Base-by-base conservation (phyloP, 2,888 invertebrate species). In the Caenorhabditis sp. region DNA sequence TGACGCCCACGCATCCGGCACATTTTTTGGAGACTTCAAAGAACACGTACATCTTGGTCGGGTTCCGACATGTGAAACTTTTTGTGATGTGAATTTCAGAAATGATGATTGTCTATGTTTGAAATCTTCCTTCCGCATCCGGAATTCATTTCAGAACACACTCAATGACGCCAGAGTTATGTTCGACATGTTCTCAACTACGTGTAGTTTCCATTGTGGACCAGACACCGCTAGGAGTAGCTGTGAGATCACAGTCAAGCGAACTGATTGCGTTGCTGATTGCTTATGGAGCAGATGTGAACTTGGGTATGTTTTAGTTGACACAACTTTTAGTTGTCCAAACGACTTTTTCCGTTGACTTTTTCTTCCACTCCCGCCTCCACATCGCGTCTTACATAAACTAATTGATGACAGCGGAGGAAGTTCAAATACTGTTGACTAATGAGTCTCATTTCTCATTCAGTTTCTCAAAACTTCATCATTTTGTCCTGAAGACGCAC, bases 171-270 rank as follows among this genome's bases (percentile, higher is more conserved):
- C 88, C 89, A n/a, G 91, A 91, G 65, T 65, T 91, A 50, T 92
- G 93, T 68, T 94, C 94, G 87, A 93, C 93, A 11, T 92, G 93
- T 35, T 93, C 93, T 9, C 93, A 93, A 78, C 91, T 94, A 35
- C 93, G 94, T 88, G 93, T 93, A 8, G 86, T 88, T 5, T 88
- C 89, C 9, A 88, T 91, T 69, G 85, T 90, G 40, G 91, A 90
- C 56, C 86, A 94, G 67, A 94, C 94, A 1, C 94, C 94, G n/a
- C 90, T 94, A 40, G 94, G 93, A 84, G 92, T 94, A 60, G 94
- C 94, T 0, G 94, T 94, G 6, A 93, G 93, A 47, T 92, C 93
- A 28, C 93, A 94, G 61, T 93, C 93, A 84, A 92, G 93, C 20
- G 93, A 93, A 61, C 93, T 94, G 64, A 93, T 94, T 24, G 92